These are phyloP conservation scores for Aplysina aerophoba DNA, from an alignment of 37 sponge, comb jelly and placozoan genomes.

Conservation along the genomic window DNA sequence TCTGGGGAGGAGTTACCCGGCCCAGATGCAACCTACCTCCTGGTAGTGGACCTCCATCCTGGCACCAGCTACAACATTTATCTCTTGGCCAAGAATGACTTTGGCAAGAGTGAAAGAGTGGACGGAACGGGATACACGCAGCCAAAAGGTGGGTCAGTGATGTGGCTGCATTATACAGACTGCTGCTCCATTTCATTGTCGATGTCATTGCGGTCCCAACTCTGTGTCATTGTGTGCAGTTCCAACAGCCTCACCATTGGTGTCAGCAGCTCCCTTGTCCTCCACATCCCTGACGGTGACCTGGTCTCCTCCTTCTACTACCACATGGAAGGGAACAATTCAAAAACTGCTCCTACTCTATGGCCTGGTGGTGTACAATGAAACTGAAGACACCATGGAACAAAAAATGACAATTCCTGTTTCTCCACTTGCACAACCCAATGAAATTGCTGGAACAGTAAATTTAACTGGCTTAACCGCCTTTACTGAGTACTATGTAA, in stretches of 20 bases:
- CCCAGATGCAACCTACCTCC: too few relatives aligned
- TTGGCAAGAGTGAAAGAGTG: slow-evolving; percentile 2
- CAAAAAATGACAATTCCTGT: too few relatives aligned
- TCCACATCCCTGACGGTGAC: not conserved
- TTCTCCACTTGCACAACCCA: not conserved
- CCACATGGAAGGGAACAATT: not conserved
- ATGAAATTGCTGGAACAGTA: not conserved
- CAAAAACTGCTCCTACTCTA: not conserved
- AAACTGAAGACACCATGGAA: not conserved
- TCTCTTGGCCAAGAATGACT: not conserved
- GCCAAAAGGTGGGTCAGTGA: not conserved
- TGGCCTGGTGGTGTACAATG: not conserved
- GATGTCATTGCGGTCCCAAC: too few relatives aligned
- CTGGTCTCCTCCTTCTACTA: not conserved
- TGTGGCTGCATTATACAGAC: too few relatives aligned
- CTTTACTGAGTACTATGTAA: not conserved
- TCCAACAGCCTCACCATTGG: not conserved
- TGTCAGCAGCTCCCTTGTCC: not conserved
- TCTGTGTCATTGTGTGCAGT: not conserved
- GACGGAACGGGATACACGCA: not conserved
- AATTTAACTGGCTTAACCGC: not conserved
- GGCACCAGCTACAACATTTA: not conserved
- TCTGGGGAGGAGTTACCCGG: not conserved
- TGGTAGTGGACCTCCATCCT: slow-evolving; percentile 3
- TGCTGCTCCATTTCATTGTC: too few relatives aligned